Evolutionary conservation across 1,140 invertebrate genomes (phyloP), one percentile per base, ranked within the genome.

Genomic region (Globodera ellingtonae): DNA sequence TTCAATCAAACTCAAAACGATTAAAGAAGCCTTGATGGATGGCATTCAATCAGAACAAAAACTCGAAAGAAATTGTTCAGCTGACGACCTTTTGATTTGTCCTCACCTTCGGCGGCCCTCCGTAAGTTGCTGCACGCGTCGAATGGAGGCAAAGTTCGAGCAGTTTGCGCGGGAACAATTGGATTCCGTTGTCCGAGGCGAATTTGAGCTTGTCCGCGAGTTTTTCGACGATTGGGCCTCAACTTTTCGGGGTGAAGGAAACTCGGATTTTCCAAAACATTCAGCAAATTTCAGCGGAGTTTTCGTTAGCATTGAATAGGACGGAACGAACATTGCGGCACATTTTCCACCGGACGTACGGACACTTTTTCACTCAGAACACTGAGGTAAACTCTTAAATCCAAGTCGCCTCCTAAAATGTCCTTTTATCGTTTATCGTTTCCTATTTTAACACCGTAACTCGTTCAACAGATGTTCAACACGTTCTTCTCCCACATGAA

Each of bases 281-380:
- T 69, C 21, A 50, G 35, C 21, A 48, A 21, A 62, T 67, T 48
- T 46, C n/a, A 62, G 35, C 13, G 56, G 21, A 77, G 15, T 77
- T 77, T 77, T 67, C 50, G 69, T 15, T 46, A 6, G 75, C 62
- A 35, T 47, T 77, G 48, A 77, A 62, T 47, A 46, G 50, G 47
- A 67, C 75, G n/a, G 69, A 67, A 59, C 46, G 48, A n/a, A 69
- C 52, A 62, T 77, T 77, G 50, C 9, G 24, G 9, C 52, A 46
- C 50, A 35, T 77, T 69, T 77, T 65, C 47, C 65, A 24, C 2
- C 65, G 62, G 13, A 77, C 75, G 13, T 77, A 77, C 65, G 75
- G 75, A 44, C 75, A 67, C 9, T 77, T 77, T 77, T 77, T 67
- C 50, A 21, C 48, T 46, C 56, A 77, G 10, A 77, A 77, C 50